These are phyloP conservation scores for Scleropages formosus DNA, from an alignment of 2,797 vertebrate genomes.

Conservation along the genomic window DNA sequence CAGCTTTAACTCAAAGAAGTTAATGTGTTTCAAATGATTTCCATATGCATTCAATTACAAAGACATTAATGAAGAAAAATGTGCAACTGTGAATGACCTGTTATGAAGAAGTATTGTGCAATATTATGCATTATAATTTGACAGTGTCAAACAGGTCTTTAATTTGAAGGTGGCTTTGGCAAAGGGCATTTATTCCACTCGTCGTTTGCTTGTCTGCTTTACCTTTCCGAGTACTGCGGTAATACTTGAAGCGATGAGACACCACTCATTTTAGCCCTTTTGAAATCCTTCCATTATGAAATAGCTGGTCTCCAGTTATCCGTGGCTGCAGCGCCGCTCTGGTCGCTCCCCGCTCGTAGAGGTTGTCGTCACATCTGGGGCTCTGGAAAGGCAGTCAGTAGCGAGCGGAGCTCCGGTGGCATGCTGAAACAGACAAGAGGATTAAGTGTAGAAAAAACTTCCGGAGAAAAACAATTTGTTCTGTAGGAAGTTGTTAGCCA, in stretches of 20 bases:
- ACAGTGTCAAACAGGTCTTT: constrained; percentile 11
- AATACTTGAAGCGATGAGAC: background rate
- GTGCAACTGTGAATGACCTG: constrained; percentile 14
- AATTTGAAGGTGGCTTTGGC: constrained; percentile 3
- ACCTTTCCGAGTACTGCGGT: background rate
- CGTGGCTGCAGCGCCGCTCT: too few species aligned
- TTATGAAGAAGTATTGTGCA: constrained; percentile 21
- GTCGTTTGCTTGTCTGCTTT: too few species aligned
- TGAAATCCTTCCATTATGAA: too few species aligned
- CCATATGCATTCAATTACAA: constrained; percentile 49
- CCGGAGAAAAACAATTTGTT: too few species aligned
- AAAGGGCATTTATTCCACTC: background rate
- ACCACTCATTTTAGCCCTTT: background rate
- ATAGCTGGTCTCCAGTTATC: too few species aligned
- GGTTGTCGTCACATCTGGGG: too few species aligned
- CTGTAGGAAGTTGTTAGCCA: too few species aligned
- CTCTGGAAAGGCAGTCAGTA: too few species aligned
- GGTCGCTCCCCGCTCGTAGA: too few species aligned
- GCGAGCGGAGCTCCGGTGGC: too few species aligned
- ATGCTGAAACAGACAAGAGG: too few species aligned
- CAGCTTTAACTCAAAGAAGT: constrained; percentile 39
- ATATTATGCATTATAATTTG: background rate
- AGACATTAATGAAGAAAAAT: constrained; percentile 18
- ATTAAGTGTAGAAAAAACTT: too few species aligned
- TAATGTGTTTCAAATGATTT: constrained; percentile 47